Evolutionary conservation across 2,888 invertebrate genomes (phyloP).

Genomic region (Lepidonotus clava): DNA sequence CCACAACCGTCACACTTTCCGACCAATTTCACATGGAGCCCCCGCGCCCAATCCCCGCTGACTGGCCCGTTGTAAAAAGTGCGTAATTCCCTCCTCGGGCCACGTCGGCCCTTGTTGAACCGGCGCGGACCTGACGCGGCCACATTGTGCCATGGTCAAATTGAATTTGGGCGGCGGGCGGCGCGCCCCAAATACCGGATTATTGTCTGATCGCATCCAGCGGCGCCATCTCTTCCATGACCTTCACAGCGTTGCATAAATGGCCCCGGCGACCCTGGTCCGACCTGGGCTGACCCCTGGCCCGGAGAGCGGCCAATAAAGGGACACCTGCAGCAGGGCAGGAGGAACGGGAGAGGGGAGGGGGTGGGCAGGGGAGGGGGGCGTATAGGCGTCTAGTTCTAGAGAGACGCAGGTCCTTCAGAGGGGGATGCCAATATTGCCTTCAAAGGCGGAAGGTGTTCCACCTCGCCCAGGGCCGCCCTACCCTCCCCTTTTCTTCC

Average conservation of each 20-base stretch:
- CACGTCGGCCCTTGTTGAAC: slow-evolving; percentile 38
- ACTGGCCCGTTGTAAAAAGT: slow-evolving; percentile 8
- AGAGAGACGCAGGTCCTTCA: background rate
- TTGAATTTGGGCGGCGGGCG: slow-evolving; percentile 20
- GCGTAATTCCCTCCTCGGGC: slow-evolving; percentile 18
- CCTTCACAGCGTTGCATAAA: background rate
- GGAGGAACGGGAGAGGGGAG: background rate
- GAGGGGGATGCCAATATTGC: slow-evolving; percentile 1
- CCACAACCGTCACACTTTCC: slow-evolving; percentile 45
- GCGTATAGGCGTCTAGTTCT: background rate
- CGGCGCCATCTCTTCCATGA: background rate
- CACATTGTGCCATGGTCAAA: slow-evolving; percentile 1
- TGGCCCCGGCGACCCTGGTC: background rate
- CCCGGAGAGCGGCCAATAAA: slow-evolving; percentile 6
- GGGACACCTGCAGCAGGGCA: background rate
- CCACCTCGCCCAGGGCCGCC: slow-evolving; percentile 9
- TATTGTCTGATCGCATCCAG: slow-evolving; percentile 40
- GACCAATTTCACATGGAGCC: slow-evolving; percentile 36
- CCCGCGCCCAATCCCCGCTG: slow-evolving; percentile 4
- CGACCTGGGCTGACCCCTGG: slow-evolving; percentile 7
- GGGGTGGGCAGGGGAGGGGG: background rate
- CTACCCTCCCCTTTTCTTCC: slow-evolving; percentile 25
- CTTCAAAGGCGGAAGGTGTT: slow-evolving; percentile 4
- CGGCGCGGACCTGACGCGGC: slow-evolving; percentile 14
- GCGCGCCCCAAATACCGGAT: slow-evolving; percentile 23